Evolutionary conservation across 2,888 invertebrate species (phyloP).

Genomic region (Xanthorhoe spadicearia): DNA sequence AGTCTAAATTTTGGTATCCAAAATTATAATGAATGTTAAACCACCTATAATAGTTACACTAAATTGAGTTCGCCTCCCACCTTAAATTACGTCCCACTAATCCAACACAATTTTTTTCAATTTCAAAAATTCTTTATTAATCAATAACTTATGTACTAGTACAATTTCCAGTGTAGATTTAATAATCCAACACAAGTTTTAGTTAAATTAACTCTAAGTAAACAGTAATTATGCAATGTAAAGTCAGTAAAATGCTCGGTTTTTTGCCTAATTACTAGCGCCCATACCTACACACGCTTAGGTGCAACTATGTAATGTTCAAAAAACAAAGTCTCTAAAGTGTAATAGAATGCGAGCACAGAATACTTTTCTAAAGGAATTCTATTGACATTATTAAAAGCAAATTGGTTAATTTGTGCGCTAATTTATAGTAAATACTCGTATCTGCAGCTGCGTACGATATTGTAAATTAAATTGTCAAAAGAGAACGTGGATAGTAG

Average conservation of each 20-base stretch:
- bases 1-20: slow-evolving; percentile 34
- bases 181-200: no score
- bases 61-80: no score
- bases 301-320: not conserved
- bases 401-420: slow-evolving; percentile 41
- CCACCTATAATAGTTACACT: no score
- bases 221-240: not conserved
- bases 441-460: slow-evolving; percentile 39
- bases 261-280: not conserved
- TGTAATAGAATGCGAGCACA: not conserved
- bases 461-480: slow-evolving; percentile 38
- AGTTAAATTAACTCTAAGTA: no score
- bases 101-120: no score
- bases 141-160: no score
- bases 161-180: no score
- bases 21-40: no score
- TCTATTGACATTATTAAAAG: slow-evolving; percentile 32
- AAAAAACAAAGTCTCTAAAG: not conserved
- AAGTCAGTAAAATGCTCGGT: not conserved
- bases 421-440: slow-evolving; percentile 35
- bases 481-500: slow-evolving; percentile 31
- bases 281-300: not conserved
- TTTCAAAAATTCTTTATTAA: no score
- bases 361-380: slow-evolving; percentile 20
- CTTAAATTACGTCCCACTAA: no score